phyloP scores from a whole-genome alignment of 2,797 vertebrate genomes.

The Apodemus agrarius region DNA sequence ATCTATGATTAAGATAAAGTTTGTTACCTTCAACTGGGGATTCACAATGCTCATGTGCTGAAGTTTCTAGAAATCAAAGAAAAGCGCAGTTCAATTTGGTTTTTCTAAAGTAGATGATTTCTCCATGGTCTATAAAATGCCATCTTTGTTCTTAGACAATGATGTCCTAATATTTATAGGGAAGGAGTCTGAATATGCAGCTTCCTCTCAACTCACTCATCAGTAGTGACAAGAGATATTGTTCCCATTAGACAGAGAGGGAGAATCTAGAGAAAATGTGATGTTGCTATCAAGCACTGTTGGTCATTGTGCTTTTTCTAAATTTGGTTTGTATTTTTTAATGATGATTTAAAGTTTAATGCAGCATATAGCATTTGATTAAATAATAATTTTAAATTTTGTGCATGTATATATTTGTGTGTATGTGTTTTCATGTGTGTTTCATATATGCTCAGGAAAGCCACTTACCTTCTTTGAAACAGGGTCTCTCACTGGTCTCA shows the following conservation, averaged over 20 bases:
- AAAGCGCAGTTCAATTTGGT: no score
- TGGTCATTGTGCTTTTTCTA: accelerated
- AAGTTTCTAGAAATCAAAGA: background rate
- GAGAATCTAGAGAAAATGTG: background rate
- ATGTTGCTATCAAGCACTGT: accelerated
- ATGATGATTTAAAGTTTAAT: background rate
- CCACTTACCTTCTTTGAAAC: background rate
- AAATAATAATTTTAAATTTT: background rate
- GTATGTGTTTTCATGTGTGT: background rate
- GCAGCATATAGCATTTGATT: background rate
- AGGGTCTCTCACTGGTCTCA: background rate
- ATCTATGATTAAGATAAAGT: background rate
- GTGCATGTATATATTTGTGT: background rate
- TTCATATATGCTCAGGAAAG: background rate
- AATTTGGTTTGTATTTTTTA: background rate
- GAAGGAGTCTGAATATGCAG: accelerated
- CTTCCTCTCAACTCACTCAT: background rate
- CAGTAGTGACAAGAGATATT: background rate
- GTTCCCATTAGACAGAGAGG: background rate
- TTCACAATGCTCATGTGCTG: background rate
- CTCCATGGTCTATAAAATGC: background rate
- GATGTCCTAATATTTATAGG: background rate
- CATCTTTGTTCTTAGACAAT: background rate
- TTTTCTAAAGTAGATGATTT: background rate
- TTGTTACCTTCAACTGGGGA: background rate